Evolutionary conservation across 2,113 vertebrate species (phyloP).

Genomic region (Mormyrus lacerda): DNA sequence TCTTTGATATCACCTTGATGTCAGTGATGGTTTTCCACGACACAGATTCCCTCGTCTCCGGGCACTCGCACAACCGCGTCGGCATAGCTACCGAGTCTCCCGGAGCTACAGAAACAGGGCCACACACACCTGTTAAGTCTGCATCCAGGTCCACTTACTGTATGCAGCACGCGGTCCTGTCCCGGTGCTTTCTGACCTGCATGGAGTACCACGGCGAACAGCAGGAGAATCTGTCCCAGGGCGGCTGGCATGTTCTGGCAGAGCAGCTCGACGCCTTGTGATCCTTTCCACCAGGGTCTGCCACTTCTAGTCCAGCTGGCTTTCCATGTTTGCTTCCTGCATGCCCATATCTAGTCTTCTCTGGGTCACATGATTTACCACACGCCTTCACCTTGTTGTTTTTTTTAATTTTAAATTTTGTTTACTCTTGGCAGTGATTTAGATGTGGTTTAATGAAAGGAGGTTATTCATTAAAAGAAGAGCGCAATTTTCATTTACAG

Average conservation of each 20-base stretch:
- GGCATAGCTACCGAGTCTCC: neutral
- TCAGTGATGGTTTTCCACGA: slow-evolving; percentile 21
- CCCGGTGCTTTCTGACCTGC: slow-evolving; percentile 3
- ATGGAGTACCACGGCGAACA: neutral
- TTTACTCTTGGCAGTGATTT: neutral
- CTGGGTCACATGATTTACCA: slow-evolving; percentile 40
- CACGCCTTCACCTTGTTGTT: slow-evolving; percentile 7
- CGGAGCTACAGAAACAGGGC: slow-evolving; percentile 7
- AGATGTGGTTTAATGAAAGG: neutral
- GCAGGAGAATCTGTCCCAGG: neutral
- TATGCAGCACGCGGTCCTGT: neutral
- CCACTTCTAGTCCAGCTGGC: neutral
- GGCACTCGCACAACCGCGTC: slow-evolving; percentile 28
- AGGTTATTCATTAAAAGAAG: neutral
- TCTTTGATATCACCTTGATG: slow-evolving; percentile 10
- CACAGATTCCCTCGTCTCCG: neutral
- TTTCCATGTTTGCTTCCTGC: slow-evolving; percentile 24
- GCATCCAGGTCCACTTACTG: neutral
- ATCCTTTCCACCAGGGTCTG: neutral
- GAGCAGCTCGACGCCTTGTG: slow-evolving; percentile 15
- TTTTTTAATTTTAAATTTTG: neutral
- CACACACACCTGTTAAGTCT: neutral
- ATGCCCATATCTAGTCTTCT: slow-evolving; percentile 30
- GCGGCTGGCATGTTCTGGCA: neutral
- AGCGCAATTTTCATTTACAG: neutral